phyloP scores from a whole-genome alignment of 1,140 invertebrate species.

The Capitella teleta region DNA sequence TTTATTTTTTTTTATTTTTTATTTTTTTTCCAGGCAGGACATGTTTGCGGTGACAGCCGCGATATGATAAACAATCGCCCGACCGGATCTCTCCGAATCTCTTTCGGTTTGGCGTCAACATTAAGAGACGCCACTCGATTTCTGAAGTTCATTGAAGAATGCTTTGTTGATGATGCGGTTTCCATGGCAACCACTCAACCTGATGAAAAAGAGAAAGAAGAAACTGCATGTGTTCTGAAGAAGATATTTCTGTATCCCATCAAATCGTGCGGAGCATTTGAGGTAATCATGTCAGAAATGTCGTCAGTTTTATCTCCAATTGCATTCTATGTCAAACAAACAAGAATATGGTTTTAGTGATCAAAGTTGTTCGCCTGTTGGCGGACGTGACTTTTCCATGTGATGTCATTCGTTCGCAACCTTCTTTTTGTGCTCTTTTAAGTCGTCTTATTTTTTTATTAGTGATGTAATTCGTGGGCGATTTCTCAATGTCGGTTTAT shows the following conservation, averaged over 20 bases:
- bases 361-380: too few relatives aligned
- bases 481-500: too few relatives aligned
- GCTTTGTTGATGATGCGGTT: constrained; percentile 23
- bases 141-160: constrained; percentile 55
- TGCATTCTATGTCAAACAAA: too few relatives aligned
- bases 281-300: too few relatives aligned
- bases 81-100: constrained; percentile 81
- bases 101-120: constrained; percentile 85
- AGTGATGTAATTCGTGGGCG: too few relatives aligned
- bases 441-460: too few relatives aligned
- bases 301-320: too few relatives aligned
- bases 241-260: constrained; percentile 80
- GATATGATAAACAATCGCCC: constrained; percentile 82
- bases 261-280: constrained; percentile 79
- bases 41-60: constrained; percentile 79
- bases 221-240: constrained; percentile 40
- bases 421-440: too few relatives aligned
- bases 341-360: too few relatives aligned
- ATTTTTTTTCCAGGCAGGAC: constrained; percentile 55
- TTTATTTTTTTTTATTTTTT: not conserved
- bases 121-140: constrained; percentile 59
- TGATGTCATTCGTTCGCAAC: too few relatives aligned
- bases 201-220: not conserved
- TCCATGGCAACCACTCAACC: not conserved
- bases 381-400: too few relatives aligned